A percentile compares a stretch with the other conserved stretches of the same genome.
Conservation (phyloP, 2,113 vertebrate genomes). For the Cavia aperea region DNA sequence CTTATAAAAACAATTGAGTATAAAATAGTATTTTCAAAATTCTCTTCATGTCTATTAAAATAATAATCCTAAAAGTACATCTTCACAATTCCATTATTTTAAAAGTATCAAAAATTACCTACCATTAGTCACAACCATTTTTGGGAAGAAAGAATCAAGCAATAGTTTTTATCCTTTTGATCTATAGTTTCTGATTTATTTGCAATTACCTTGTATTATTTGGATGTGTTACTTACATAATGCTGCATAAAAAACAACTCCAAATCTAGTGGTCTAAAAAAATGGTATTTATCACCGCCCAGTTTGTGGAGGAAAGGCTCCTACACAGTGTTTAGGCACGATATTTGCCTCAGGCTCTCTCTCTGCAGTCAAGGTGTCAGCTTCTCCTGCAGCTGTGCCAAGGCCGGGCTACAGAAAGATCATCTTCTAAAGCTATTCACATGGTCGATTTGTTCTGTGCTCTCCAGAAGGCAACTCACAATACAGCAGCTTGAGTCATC, state of each 20-base stretch:
- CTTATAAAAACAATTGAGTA: not conserved
- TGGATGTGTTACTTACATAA: not conserved
- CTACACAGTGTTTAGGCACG: not conserved
- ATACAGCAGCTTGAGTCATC: not conserved
- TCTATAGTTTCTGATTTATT: not conserved
- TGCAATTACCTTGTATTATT: not conserved
- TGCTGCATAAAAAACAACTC: not conserved
- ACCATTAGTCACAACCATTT: not conserved
- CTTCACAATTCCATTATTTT: not conserved
- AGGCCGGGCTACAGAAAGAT: not conserved
- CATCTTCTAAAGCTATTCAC: not conserved
- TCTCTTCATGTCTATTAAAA: not conserved
- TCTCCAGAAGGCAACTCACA: not conserved
- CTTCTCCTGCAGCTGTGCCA: not conserved
- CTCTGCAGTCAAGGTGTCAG: not conserved
- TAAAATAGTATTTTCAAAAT: not conserved
- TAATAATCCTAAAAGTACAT: not conserved
- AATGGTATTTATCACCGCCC: not conserved
- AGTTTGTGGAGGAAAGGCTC: not conserved
- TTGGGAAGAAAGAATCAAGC: not conserved
- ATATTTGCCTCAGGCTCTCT: not conserved
- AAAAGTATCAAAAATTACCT: not conserved
- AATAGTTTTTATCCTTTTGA: not conserved
- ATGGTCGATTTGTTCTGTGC: not conserved
- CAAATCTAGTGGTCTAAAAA: not conserved